A percentile compares a stretch with the other conserved stretches of the same genome.
These are phyloP conservation scores for Thamnophis sirtalis DNA, from an alignment of 2,113 vertebrate species.

Conservation along the genomic window DNA sequence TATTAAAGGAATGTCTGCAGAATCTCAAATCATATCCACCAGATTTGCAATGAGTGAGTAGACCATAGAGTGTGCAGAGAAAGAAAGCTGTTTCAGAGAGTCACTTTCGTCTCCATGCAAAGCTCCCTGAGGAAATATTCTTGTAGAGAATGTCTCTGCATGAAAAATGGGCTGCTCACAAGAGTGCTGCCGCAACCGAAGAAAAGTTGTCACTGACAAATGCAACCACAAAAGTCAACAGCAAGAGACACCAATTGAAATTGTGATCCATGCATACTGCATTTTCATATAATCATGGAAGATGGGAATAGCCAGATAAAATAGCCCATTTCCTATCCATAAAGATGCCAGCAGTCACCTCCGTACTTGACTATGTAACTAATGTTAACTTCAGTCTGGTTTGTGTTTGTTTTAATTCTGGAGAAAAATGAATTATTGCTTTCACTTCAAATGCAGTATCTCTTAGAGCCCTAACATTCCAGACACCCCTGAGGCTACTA, in stretches of 20 bases:
- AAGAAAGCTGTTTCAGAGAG: background rate
- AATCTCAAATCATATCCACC: background rate
- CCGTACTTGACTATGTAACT: background rate
- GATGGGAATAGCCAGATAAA: background rate
- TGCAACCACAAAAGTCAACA: background rate
- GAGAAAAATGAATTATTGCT: background rate
- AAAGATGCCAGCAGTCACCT: background rate
- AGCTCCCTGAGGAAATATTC: background rate
- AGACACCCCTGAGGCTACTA: background rate
- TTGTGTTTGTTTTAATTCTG: background rate
- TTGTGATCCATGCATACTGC: background rate
- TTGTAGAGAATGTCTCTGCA: background rate
- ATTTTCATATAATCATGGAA: background rate
- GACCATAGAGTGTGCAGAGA: background rate
- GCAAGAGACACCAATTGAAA: background rate
- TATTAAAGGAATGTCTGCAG: background rate
- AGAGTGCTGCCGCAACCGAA: background rate
- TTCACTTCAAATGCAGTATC: background rate
- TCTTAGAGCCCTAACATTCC: background rate
- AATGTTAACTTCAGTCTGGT: background rate
- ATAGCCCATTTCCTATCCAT: background rate
- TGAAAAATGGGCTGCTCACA: slow-evolving; percentile 7
- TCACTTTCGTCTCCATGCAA: background rate
- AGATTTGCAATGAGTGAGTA: background rate
- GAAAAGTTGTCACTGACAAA: slow-evolving; percentile 17